Conservation (phyloP, 1,140 invertebrate genomes). For the Ceratitis capitata region DNA sequence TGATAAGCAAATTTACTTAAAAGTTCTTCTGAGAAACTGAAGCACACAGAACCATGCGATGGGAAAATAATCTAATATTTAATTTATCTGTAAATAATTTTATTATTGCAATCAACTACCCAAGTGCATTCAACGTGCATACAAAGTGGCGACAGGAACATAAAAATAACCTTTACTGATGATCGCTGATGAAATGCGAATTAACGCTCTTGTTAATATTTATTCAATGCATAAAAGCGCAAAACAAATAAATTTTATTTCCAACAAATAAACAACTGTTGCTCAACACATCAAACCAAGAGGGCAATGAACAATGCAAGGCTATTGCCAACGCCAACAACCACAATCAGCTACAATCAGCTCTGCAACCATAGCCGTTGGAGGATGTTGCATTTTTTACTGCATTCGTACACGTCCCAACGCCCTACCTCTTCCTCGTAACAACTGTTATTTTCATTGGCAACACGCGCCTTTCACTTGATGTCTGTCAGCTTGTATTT, state of each 20-base stretch:
- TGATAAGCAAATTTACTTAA: no score
- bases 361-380: no score
- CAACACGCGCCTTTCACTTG: conserved; percentile 1
- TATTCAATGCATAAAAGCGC: not conserved
- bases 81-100: no score
- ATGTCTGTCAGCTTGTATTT: not conserved
- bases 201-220: not conserved
- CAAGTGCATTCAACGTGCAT: no score
- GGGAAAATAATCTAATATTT: no score
- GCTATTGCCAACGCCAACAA: not conserved
- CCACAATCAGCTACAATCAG: no score
- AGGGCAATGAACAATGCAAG: not conserved
- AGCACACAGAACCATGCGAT: no score
- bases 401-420: not conserved
- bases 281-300: not conserved
- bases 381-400: not conserved
- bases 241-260: no score
- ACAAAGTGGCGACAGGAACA: no score
- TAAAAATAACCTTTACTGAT: not conserved
- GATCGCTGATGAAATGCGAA: not conserved
- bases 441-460: not conserved
- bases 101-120: no score
- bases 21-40: no score
- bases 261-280: not conserved
- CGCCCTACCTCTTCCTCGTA: not conserved